Conservation (phyloP, 2,888 invertebrate genomes). For the Limnephilus auricula region DNA sequence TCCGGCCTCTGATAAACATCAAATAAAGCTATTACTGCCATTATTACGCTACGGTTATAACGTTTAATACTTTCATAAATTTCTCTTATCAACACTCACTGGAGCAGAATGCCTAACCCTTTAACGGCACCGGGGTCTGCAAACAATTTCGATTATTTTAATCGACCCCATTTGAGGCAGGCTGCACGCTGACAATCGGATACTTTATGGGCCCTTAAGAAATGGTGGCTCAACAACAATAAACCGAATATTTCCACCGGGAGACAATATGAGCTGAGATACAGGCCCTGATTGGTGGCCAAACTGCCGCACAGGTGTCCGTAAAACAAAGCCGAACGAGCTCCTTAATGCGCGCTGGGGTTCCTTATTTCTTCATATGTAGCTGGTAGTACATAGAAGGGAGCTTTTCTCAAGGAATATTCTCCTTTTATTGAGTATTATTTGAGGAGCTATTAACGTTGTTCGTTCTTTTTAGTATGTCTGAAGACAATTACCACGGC, state of each 20-base stretch:
- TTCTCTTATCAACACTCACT: conserved; percentile 51
- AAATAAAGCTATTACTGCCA: conserved; percentile 52
- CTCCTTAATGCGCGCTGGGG: background rate
- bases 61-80: conserved; percentile 56
- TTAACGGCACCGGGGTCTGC: conserved; percentile 39
- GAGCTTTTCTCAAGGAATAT: background rate
- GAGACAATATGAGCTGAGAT: conserved; percentile 56
- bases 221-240: conserved; percentile 37
- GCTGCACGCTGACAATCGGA: conserved; percentile 45
- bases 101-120: conserved; percentile 41
- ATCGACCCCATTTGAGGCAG: conserved; percentile 51
- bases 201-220: conserved; percentile 58
- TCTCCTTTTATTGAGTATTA: background rate
- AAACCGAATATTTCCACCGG: conserved; percentile 57
- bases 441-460: background rate
- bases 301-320: conserved; percentile 59
- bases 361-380: background rate
- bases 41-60: conserved; percentile 51
- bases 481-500: background rate
- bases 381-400: background rate
- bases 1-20: conserved; percentile 45
- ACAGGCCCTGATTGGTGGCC: conserved; percentile 53
- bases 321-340: conserved; percentile 26
- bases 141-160: conserved; percentile 55
- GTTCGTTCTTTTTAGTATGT: background rate